Evolutionary conservation across 2,113 vertebrate species (phyloP).

Genomic region (Gobio gobio): DNA sequence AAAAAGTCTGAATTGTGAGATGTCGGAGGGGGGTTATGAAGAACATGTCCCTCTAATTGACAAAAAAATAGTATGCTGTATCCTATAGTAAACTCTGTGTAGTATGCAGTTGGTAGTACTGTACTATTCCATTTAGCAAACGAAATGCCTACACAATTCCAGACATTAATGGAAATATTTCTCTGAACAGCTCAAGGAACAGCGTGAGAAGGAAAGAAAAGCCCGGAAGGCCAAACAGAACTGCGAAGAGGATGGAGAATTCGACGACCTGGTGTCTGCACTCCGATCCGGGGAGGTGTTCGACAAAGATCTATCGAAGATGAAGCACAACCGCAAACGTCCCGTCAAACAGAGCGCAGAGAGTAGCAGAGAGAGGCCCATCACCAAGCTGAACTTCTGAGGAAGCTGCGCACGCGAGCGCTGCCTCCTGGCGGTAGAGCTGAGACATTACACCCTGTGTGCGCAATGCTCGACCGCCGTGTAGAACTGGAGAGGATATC

Average conservation of each 20-base stretch:
- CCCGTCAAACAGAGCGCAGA: conserved; percentile 77
- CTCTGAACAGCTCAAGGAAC: conserved; percentile 82
- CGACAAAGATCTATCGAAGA: conserved; percentile 88
- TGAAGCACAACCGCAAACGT: conserved; percentile 87
- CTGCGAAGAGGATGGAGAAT: conserved; percentile 83
- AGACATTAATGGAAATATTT: not conserved
- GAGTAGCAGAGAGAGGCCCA: conserved; percentile 79
- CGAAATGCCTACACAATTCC: not conserved
- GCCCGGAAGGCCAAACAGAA: conserved; percentile 76
- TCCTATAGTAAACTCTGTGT: not conserved
- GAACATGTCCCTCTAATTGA: not conserved
- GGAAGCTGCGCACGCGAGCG: not conserved
- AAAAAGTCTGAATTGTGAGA: too few relatives aligned
- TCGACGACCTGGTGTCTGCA: conserved; percentile 87
- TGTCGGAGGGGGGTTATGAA: not conserved
- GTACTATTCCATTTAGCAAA: not conserved
- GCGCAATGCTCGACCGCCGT: not conserved
- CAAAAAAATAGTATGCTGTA: not conserved
- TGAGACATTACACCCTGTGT: not conserved
- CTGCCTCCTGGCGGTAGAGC: conserved; percentile 26
- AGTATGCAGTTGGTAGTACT: not conserved
- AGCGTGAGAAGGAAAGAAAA: conserved; percentile 83
- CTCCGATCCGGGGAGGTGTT: conserved; percentile 87
- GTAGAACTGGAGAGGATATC: not conserved
- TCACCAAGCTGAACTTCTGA: conserved; percentile 82